These are phyloP conservation scores for Nyctibius grandis DNA, from an alignment of 2,797 vertebrate genomes.

Conservation along the genomic window DNA sequence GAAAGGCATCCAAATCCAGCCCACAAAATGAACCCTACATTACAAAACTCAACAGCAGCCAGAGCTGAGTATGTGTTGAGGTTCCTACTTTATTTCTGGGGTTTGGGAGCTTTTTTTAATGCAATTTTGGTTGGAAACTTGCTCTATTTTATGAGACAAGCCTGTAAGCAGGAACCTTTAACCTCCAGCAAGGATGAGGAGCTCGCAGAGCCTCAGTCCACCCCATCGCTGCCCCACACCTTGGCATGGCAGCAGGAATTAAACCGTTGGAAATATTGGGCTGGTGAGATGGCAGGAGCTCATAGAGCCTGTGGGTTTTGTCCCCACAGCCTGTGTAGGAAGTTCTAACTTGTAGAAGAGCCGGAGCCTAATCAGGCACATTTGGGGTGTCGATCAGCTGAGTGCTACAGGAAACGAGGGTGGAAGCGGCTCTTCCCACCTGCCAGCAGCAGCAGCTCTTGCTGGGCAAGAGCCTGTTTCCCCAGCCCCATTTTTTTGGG, in stretches of 20 bases:
- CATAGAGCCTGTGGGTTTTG: not conserved
- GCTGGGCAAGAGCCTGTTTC: not conserved
- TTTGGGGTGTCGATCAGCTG: not conserved
- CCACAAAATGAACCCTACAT: not conserved
- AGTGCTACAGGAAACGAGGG: not conserved
- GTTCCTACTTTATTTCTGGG: not conserved
- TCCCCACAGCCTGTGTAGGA: not conserved
- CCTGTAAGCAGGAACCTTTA: not conserved
- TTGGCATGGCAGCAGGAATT: not conserved
- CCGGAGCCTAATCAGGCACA: not conserved
- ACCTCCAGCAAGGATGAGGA: not conserved
- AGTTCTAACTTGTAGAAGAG: not conserved
- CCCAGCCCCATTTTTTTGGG: not conserved
- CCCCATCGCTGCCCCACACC: fast-evolving
- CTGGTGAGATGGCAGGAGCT: not conserved
- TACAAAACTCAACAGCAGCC: not conserved
- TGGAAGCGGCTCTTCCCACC: not conserved
- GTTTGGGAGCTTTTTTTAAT: not conserved
- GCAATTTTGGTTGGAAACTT: not conserved
- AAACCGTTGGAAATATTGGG: not conserved
- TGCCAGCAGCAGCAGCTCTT: not conserved
- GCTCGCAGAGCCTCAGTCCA: not conserved
- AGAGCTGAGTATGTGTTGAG: not conserved
- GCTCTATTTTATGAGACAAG: not conserved
- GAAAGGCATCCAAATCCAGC: not conserved